Evolutionary conservation across 2,888 invertebrate genomes (phyloP), one percentile per base, ranked within the genome.

Genomic region (Masnerella sp.): DNA sequence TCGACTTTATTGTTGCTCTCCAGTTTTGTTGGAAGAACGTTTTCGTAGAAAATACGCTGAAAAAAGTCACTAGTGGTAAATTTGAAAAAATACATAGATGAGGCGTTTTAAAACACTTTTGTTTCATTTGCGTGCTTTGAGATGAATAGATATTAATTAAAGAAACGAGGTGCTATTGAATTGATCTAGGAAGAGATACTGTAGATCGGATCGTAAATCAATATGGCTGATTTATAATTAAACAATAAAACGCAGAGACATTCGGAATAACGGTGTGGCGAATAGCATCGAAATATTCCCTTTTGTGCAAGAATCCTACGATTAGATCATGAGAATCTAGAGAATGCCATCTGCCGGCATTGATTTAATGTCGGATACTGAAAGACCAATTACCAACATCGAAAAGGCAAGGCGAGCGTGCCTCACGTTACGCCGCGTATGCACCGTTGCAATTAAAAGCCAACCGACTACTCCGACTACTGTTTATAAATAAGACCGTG

Each of bases 351-450:
- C 64, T 69, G 52, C 7, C 47, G 69, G 70, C 69, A 65, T 69
- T 70, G 74, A 74, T 74, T 74, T 74, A 74, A 70, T 56, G 74
- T 74, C 61, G 69, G 59, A 70, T 61, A 65, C 56, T 59, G 69
- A 49, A 70, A 74, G 74, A 74, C 74, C 74, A 74, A 74, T 74
- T 74, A 74, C 69, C 62, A 51, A 68, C 68, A 68, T 36, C 68
- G 74, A 74, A 68, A 74, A 68, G 74, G 68, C 65, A 61, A 61
- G 65, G 65, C 56, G 34, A 73, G 68, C 74, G 67, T 68, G 62
- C 68, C 56, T 67, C 54, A 11, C 65, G 59, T 72, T 61, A 69
- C 61, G 58, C 34, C 12, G 54, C 67, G 61, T 67, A 64, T 58
- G 68, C 72, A 56, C 52, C 47, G 54, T 40, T 54, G 68, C 49